Conservation (phyloP, 2,888 invertebrate species). For the Drosophila hawaiiensis region DNA sequence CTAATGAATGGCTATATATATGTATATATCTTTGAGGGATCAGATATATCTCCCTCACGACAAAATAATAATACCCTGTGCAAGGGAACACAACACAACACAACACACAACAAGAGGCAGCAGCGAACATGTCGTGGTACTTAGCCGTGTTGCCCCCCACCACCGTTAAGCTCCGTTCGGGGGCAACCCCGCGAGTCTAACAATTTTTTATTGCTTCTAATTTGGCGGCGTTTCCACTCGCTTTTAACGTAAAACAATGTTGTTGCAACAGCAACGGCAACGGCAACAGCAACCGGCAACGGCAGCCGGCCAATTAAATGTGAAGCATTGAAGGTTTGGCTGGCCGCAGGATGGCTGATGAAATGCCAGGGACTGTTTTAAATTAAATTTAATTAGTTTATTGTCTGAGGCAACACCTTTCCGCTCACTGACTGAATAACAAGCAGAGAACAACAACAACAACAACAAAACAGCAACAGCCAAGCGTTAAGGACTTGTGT, state of each 20-base stretch:
- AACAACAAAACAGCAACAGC: slow-evolving; percentile 3
- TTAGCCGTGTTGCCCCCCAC: slow-evolving; percentile 30
- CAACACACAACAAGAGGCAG: slow-evolving; percentile 14
- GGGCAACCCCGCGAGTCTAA: slow-evolving; percentile 36
- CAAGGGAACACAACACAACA: background rate
- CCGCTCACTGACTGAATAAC: slow-evolving; percentile 15
- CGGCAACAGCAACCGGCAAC: slow-evolving; percentile 21
- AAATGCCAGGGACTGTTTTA: slow-evolving; percentile 72
- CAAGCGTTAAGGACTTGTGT: slow-evolving; percentile 31
- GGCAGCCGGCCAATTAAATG: slow-evolving; percentile 62
- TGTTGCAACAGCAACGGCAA: slow-evolving; percentile 35
- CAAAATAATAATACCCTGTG: background rate
- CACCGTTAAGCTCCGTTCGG: slow-evolving; percentile 20
- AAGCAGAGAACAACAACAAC: slow-evolving; percentile 36
- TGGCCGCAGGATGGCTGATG: slow-evolving; percentile 53
- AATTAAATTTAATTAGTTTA: slow-evolving; percentile 81
- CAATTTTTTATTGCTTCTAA: slow-evolving; percentile 72
- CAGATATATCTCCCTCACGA: background rate
- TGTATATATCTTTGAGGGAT: background rate
- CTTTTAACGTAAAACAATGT: slow-evolving; percentile 61
- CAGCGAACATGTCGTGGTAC: slow-evolving; percentile 60
- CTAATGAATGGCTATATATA: background rate
- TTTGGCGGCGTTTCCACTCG: slow-evolving; percentile 45
- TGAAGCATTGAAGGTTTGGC: slow-evolving; percentile 36
- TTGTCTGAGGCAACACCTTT: slow-evolving; percentile 74